Conservation (phyloP, 2,113 vertebrate genomes). For the Vidua chalybeata region DNA sequence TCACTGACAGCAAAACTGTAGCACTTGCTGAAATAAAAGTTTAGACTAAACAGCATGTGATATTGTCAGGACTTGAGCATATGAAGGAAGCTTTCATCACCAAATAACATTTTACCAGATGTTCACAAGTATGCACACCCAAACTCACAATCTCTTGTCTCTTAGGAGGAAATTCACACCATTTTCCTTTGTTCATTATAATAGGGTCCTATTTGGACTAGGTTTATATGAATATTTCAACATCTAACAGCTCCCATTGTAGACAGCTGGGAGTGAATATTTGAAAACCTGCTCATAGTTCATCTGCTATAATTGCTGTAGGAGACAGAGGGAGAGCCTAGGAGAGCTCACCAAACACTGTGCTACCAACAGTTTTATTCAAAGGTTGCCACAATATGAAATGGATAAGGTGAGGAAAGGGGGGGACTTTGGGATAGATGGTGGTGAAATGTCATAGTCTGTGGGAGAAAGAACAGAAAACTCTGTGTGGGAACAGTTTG, state of each 20-base stretch:
- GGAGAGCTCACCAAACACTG: not conserved
- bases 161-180: not conserved
- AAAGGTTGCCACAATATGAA: not conserved
- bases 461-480: not conserved
- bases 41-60: conserved; percentile 22
- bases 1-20: conserved; percentile 23
- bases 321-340: not conserved
- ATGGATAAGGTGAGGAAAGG: not conserved
- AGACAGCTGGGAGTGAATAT: not conserved
- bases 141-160: not conserved
- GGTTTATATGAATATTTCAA: not conserved
- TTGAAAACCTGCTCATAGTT: not conserved
- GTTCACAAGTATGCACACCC: not conserved
- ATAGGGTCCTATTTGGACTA: not conserved
- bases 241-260: not conserved
- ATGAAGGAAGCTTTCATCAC: conserved; percentile 39
- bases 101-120: not conserved
- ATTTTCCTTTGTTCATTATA: not conserved
- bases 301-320: not conserved
- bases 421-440: not conserved
- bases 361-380: not conserved
- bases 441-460: not conserved
- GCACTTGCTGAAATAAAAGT: conserved; percentile 27
- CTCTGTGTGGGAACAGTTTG: not conserved
- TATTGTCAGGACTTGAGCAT: not conserved